These are phyloP conservation scores for Tachysurus vachellii DNA, from an alignment of 2,113 vertebrate genomes.

Conservation along the genomic window DNA sequence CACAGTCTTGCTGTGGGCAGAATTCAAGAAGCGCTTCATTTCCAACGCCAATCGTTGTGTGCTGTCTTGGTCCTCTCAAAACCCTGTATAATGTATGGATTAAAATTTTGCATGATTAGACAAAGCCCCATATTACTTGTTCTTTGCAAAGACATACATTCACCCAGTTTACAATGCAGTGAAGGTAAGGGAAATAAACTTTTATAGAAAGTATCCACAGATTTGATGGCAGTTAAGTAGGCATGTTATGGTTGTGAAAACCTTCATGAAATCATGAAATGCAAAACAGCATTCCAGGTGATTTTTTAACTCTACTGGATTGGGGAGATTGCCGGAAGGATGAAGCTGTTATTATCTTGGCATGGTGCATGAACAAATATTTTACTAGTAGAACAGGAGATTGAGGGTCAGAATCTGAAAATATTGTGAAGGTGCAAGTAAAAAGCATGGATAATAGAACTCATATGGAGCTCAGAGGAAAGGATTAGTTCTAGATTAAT, in stretches of 20 bases:
- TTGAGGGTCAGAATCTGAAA: neutral
- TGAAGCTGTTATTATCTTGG: neutral
- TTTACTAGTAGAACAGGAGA: neutral
- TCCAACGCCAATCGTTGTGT: slow-evolving; percentile 17
- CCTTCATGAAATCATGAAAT: no score
- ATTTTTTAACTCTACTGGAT: neutral
- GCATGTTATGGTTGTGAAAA: neutral
- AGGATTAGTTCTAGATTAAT: neutral
- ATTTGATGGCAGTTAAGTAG: neutral
- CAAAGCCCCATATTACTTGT: neutral
- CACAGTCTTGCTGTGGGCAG: slow-evolving; percentile 44
- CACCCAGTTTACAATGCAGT: neutral
- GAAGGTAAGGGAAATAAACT: neutral
- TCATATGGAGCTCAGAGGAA: neutral
- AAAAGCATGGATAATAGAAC: neutral
- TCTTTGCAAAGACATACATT: neutral
- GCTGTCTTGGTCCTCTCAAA: neutral
- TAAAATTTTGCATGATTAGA: neutral
- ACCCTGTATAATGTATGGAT: neutral
- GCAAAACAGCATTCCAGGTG: neutral
- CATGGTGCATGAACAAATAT: neutral
- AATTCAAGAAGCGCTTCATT: slow-evolving; percentile 44
- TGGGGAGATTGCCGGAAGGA: no score
- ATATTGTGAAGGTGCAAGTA: neutral
- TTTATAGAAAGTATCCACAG: neutral